Evolutionary conservation across 2,797 vertebrate species (phyloP), one percentile per base, ranked within the genome.

Genomic region (Pangasius sanitwongsei): DNA sequence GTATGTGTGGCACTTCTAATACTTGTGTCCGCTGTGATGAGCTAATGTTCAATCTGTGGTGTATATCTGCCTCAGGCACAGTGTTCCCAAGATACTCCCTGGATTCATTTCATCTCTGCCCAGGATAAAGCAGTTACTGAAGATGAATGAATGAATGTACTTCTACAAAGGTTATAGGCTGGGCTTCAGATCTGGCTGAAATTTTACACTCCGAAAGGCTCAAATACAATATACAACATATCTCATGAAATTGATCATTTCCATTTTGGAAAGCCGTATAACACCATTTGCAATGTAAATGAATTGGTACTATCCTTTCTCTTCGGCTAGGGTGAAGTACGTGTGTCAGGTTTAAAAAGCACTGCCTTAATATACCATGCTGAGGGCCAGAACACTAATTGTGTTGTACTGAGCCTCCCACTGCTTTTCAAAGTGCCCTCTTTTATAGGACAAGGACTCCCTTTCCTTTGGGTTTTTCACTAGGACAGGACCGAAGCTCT

Each of bases 371-470:
- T 91, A 92, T 88, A 90, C 90, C 91, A 90, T 88, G 65, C 90
- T 87, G 91, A 94, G 92, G 91, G 93, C 91, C 92, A 90, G 92
- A 89, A 91, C 93, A 92, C 93, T 95, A 94, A 96, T 95, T 94
- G 93, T 94, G 93, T 93, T 93, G 93, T 93, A 94, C 90, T 69
- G 50, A 94, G 94, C 92, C 93, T 93, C 95, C 95, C 89, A 89
- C 93, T 94, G 95, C 91, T 93, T 95, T 95, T 96, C 94, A 96
- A 95, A 95, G 95, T 96, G 94, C 94, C 95, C 94, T 94, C 94
- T 95, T 96, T 96, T 95, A 94, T 96, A 96, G 95, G 95, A 96
- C 96, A 96, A 96, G 96, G 96, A 95, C 95, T 96, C 92, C 87
- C 95, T 95, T 96, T 95, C 95, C 95, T 96, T 92, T 95, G 95